Percentiles rank a stretch among this genome's conserved stretches.
phyloP scores from a whole-genome alignment of 1,140 invertebrate species.

The Drosophila nikananu region DNA sequence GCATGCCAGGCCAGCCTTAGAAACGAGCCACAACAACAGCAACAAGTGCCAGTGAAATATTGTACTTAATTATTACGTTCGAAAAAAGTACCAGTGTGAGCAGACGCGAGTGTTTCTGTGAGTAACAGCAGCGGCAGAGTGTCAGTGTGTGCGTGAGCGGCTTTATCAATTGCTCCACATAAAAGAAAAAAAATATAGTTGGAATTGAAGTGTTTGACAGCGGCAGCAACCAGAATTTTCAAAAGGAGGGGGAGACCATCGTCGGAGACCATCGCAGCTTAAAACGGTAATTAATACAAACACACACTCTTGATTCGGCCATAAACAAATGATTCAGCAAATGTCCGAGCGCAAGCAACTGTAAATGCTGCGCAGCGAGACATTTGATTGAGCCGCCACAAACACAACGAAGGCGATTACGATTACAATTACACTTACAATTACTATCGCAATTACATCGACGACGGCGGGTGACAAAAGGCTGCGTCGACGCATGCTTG shows the following conservation, averaged over 20 bases:
- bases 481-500: constrained; percentile 67
- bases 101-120: constrained; percentile 26
- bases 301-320: constrained; percentile 73
- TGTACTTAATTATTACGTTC: constrained; percentile 81
- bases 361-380: constrained; percentile 66
- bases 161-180: constrained; percentile 82
- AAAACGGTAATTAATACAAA: constrained; percentile 83
- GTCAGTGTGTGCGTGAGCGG: constrained; percentile 44
- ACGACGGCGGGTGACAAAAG: constrained; percentile 47
- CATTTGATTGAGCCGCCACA: constrained; percentile 52
- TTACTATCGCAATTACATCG: constrained; percentile 6
- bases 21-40: constrained; percentile 44
- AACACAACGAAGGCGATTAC: constrained; percentile 12
- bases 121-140: constrained; percentile 20
- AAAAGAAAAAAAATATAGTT: constrained; percentile 40
- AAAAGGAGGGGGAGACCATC: constrained; percentile 4
- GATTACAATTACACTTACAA: constrained; percentile 32
- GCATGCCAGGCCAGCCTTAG: constrained; percentile 34
- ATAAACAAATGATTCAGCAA: constrained; percentile 82
- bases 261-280: constrained; percentile 49
- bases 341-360: constrained; percentile 55
- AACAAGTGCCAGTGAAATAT: constrained; percentile 80
- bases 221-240: constrained; percentile 28
- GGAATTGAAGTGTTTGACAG: constrained; percentile 79
- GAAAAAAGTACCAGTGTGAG: constrained; percentile 54